These are phyloP conservation scores for Chloroceryle aenea DNA, from an alignment of 2,113 vertebrate species.

Conservation along the genomic window DNA sequence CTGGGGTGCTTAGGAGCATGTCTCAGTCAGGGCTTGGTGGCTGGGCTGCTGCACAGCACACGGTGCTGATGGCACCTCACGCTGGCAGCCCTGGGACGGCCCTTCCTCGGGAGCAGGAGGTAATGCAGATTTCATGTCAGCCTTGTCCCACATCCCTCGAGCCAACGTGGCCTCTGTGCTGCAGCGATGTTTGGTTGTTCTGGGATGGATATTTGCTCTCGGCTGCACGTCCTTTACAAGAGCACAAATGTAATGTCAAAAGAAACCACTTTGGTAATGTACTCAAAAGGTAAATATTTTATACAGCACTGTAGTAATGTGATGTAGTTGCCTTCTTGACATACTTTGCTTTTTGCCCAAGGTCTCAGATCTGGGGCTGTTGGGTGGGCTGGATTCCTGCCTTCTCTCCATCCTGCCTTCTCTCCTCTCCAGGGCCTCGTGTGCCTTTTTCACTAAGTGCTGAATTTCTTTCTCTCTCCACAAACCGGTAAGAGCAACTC, in stretches of 20 bases:
- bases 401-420: neutral
- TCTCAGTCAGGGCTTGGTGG: neutral
- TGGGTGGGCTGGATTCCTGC: neutral
- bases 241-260: constrained; percentile 53
- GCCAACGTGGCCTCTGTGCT: neutral
- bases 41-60: neutral
- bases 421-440: fast-evolving
- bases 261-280: constrained; percentile 44
- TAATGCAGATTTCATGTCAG: constrained; percentile 52
- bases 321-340: neutral
- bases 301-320: neutral
- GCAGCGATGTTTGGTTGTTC: neutral
- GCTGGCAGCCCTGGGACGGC: neutral
- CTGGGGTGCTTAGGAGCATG: neutral
- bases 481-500: neutral
- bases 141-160: neutral
- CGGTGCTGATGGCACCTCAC: fast-evolving
- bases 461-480: neutral
- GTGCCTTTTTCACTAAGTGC: neutral
- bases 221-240: constrained; percentile 23
- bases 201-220: constrained; percentile 34
- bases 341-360: neutral
- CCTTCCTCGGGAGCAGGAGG: neutral
- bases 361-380: neutral
- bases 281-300: constrained; percentile 63